Base-by-base conservation (phyloP, 2,888 invertebrate species). In the Zaprionus lineosus region DNA sequence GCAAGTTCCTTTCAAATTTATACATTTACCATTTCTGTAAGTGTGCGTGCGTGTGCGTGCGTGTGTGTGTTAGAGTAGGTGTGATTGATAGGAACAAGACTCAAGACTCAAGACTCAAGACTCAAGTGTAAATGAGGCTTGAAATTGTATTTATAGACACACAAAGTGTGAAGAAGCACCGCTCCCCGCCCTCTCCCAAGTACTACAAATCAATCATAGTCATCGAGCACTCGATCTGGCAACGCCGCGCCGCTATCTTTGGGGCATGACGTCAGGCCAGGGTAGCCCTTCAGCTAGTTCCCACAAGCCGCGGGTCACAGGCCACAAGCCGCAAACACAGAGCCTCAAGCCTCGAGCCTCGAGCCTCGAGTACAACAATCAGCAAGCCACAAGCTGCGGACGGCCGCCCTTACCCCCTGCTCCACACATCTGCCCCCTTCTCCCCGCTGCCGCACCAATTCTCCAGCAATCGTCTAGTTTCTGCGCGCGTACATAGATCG, bases 231-330 rank as follows among this genome's bases (percentile, higher is more conserved):
- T 29, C n/a, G n/a, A 3, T 9, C 8, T 34, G 34, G 8, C 9
- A 34, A 34, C 16, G 34, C 16, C 5, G 11, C 3, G 12, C n/a
- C 51, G 29, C 58, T 76, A 55, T 53, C 19, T 62, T 77, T 57
- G 53, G 19, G 47, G 21, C 8, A 71, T 78, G 77, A 77, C 66
- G 84, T 81, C 77, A 77, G 71, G 61, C 14, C n/a, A 61, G 73
- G 62, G 51, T 48, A 67, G 61, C 68, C 68, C 71, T 69, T 63
- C 9, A 12, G 15, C 37, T 21, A 18, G 60, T 69, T 61, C 62
- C 60, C 68, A 65, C 48, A 70, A n/a, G n/a, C n/a, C n/a, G n/a
- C 28, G 15, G 15, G 9, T 28, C 44, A 43, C 12, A 44, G 33
- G 41, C 37, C 18, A 26, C 56, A 55, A 39, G 24, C 28, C 28